These are phyloP conservation scores for Drosophila yakuba DNA, from an alignment of 1,140 invertebrate species.

Conservation along the genomic window DNA sequence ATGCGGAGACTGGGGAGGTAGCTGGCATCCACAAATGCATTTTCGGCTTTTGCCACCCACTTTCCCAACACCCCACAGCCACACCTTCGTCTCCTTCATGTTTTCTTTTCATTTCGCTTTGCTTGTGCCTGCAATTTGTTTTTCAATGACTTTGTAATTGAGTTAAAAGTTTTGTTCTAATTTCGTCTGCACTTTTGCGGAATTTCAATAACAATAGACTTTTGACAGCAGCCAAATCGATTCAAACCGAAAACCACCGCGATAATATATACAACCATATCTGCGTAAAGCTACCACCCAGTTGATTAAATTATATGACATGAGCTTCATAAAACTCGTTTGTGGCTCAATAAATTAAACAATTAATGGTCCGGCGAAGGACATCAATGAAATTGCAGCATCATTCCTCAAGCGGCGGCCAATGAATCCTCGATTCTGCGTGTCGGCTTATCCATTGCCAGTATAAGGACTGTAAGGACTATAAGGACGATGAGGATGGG, in stretches of 20 bases:
- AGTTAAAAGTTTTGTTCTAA: constrained; percentile 73
- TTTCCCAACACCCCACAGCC: constrained; percentile 26
- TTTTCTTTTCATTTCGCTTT: constrained; percentile 30
- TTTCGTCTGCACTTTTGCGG: constrained; percentile 24
- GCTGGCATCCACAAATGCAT: constrained; percentile 23
- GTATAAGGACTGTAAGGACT: constrained; percentile 14
- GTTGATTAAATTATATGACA: constrained; percentile 33
- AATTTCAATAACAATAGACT: constrained; percentile 25
- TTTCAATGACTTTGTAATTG: constrained; percentile 67
- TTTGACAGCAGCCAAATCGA: neutral
- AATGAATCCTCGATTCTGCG: constrained; percentile 35
- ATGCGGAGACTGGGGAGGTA: no score
- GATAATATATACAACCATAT: neutral
- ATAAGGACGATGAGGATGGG: constrained; percentile 22
- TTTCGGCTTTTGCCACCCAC: constrained; percentile 24
- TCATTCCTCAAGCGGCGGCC: constrained; percentile 39
- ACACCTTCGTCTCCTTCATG: neutral
- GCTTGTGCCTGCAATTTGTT: constrained; percentile 48
- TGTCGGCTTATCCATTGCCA: constrained; percentile 31
- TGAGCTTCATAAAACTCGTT: constrained; percentile 54
- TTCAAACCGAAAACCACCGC: neutral
- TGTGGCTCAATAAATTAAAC: constrained; percentile 67
- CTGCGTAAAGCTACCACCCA: neutral
- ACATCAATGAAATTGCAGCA: constrained; percentile 67
- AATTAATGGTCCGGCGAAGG: constrained; percentile 58